Percentiles rank a stretch among this genome's conserved stretches.
phyloP scores from a whole-genome alignment of 2,888 invertebrate genomes.

The Dasypogon diadema region DNA sequence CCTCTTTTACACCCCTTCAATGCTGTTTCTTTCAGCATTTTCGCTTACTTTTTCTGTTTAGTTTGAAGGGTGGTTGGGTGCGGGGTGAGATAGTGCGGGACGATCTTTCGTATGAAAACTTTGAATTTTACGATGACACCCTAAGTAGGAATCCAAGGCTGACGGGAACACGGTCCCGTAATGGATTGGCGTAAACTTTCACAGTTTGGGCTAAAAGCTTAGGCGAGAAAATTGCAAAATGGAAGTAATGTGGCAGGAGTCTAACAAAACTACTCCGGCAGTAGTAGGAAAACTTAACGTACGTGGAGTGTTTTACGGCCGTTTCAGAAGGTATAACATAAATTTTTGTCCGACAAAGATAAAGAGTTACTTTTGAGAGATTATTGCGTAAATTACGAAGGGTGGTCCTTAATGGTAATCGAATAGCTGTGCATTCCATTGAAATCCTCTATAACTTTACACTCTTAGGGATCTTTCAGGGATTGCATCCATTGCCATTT shows the following conservation, averaged over 20 bases:
- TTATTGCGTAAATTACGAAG: neutral
- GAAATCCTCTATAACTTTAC: too few relatives aligned
- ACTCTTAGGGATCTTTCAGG: too few relatives aligned
- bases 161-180: conserved; percentile 2
- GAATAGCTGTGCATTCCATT: neutral
- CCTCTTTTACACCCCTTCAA: neutral
- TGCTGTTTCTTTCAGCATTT: conserved; percentile 16
- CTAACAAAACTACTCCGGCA: neutral
- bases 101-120: conserved; percentile 39
- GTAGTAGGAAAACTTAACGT: neutral
- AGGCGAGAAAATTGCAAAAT: conserved; percentile 47
- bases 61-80: conserved; percentile 8
- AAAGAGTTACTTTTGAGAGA: neutral
- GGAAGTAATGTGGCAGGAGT: conserved; percentile 41
- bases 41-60: neutral
- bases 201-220: conserved; percentile 43
- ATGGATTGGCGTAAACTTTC: conserved; percentile 50
- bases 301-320: neutral
- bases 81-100: conserved; percentile 26
- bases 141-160: conserved; percentile 20
- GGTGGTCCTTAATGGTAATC: neutral
- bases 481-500: too few relatives aligned
- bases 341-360: neutral
- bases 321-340: neutral
- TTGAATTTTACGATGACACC: conserved; percentile 49